Evolutionary conservation across 2,888 invertebrate genomes (phyloP).

Genomic region (Papilio gigon): DNA sequence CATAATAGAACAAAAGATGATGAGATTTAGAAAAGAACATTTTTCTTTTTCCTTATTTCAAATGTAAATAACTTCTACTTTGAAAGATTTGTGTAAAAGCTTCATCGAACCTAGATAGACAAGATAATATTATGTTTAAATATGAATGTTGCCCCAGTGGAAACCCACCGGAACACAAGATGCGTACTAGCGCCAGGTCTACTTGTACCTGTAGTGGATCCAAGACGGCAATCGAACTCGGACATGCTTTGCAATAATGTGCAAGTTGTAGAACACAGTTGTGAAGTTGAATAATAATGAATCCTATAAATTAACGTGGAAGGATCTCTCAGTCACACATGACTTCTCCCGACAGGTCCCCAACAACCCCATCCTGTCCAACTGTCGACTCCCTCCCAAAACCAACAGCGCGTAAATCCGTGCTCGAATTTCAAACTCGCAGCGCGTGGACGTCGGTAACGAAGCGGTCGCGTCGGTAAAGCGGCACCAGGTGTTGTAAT

Average conservation of each 20-base stretch:
- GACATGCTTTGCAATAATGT: background rate
- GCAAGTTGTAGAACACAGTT: background rate
- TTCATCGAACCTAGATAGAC: too few relatives aligned
- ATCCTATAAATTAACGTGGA: slow-evolving; percentile 23
- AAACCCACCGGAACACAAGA: too few relatives aligned
- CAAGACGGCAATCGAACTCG: too few relatives aligned
- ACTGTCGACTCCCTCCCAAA: slow-evolving; percentile 57
- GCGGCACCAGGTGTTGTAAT: slow-evolving; percentile 67
- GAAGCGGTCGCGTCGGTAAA: slow-evolving; percentile 62
- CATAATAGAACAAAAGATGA: background rate
- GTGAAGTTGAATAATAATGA: slow-evolving; percentile 12
- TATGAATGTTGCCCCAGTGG: too few relatives aligned
- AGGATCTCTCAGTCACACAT: slow-evolving; percentile 41
- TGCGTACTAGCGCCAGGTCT: too few relatives aligned
- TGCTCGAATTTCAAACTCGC: slow-evolving; percentile 61
- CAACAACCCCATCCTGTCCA: slow-evolving; percentile 58
- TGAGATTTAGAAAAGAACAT: background rate
- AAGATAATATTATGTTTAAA: too few relatives aligned
- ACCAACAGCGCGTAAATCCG: slow-evolving; percentile 74
- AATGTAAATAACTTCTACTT: background rate
- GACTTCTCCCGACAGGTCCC: slow-evolving; percentile 46
- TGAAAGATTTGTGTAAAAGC: too few relatives aligned
- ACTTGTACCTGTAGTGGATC: too few relatives aligned
- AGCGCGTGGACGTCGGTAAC: slow-evolving; percentile 50
- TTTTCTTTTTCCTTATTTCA: background rate